These are phyloP conservation scores for Epinephelus malabaricus DNA, from an alignment of 2,797 vertebrate species.

Conservation along the genomic window DNA sequence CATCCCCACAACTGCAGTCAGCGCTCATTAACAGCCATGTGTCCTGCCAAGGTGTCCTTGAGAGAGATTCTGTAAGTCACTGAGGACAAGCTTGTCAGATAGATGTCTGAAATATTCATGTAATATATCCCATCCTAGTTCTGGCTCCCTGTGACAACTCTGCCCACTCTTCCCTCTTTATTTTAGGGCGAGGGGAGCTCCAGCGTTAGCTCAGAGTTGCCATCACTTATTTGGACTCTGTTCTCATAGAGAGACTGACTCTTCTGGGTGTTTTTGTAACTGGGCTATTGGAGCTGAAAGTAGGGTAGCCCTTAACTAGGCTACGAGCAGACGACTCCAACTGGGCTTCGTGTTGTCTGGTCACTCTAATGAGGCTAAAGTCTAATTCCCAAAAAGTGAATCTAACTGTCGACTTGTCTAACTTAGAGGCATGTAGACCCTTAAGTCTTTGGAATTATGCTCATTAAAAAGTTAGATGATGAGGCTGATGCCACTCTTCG, in stretches of 20 bases:
- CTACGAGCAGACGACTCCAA: constrained; percentile 61
- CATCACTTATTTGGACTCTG: constrained; percentile 73
- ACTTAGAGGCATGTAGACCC: constrained; percentile 10
- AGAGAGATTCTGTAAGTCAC: constrained; percentile 55
- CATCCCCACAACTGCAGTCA: constrained; percentile 21
- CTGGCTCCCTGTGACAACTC: constrained; percentile 56
- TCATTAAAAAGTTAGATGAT: neutral
- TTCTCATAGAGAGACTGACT: constrained; percentile 71
- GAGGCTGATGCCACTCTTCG: neutral
- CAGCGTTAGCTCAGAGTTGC: constrained; percentile 69
- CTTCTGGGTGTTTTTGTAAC: constrained; percentile 77
- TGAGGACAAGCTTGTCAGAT: constrained; percentile 62
- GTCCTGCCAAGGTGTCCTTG: constrained; percentile 63
- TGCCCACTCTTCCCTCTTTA: constrained; percentile 50
- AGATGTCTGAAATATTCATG: constrained; percentile 69
- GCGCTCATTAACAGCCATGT: constrained; percentile 50
- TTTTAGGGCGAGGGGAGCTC: constrained; percentile 58
- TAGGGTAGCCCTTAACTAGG: constrained; percentile 81
- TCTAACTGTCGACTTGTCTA: constrained; percentile 5
- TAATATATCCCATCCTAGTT: constrained; percentile 59
- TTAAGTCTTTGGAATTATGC: neutral
- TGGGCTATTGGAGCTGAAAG: constrained; percentile 81
- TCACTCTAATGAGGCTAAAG: constrained; percentile 69
- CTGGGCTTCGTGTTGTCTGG: constrained; percentile 48
- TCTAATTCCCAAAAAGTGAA: constrained; percentile 44